Evolutionary conservation across 2,113 vertebrate genomes (phyloP), one percentile per base, ranked within the genome.

Genomic region (Sorex fumeus): DNA sequence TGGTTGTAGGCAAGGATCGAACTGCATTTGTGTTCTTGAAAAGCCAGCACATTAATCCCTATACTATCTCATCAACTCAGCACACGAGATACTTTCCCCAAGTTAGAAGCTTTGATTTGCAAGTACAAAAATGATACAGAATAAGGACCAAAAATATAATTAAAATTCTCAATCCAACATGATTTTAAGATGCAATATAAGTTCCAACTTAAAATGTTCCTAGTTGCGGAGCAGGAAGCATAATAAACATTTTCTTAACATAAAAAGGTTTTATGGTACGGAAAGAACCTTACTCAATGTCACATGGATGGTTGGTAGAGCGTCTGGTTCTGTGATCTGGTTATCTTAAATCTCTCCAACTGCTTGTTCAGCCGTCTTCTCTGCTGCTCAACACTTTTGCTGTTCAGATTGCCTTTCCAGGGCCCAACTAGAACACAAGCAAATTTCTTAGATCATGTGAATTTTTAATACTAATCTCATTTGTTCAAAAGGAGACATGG

Each of bases 171-270:
- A 81, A 84, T 0, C 50, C 69, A 84, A 47, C 23, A 62, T 60
- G 27, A 78, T 66, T 89, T 72, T 91, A 77, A 60, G 71, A 85
- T n/a, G 71, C 93, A 91, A 84, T 67, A 6, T 43, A 60, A 23
- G 18, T 83, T 93, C 79, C 71, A 82, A 86, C 85, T 83, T 75
- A 91, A 94, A 92, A 91, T 34, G n/a, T 15, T 72, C 3, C 1
- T 64, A 28, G 21, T 27, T 64, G 62, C 27, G 15, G 53, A 53
- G 53, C 53, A 53, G 53, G 53, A 53, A 19, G 18, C 53, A 53
- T 16, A 53, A 53, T 53, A 53, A 53, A 53, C 53, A 53, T 53
- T 53, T 53, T 81, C 92, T 92, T 32, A 84, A 67, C 1, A 3
- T 18, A 40, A 30, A 81, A 86, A 71, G 70, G 34, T 45, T 85